Conservation (phyloP, 2,113 vertebrate species). For the Odocoileus virginianus region DNA sequence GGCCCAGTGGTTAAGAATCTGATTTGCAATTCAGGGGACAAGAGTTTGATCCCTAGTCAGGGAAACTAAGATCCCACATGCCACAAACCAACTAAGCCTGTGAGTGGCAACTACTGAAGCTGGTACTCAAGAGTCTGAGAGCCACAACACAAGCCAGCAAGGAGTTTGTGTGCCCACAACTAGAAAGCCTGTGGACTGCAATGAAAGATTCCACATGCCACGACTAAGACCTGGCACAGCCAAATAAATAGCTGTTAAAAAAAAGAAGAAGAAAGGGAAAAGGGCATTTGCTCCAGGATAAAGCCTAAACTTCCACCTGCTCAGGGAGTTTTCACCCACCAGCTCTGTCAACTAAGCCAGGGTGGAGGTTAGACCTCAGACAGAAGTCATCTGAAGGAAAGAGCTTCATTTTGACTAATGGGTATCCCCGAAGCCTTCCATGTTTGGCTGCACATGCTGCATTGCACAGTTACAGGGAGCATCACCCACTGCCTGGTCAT, state of each 20-base stretch:
- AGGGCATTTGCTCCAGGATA: background rate
- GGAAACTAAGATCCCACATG: background rate
- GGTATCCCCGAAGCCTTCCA: accelerated
- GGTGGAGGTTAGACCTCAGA: background rate
- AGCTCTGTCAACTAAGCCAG: background rate
- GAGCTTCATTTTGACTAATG: background rate
- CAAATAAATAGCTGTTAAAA: background rate
- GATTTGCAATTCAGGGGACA: background rate
- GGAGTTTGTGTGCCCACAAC: background rate
- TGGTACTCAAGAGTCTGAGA: background rate
- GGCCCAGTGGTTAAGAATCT: background rate
- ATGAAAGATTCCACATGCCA: background rate
- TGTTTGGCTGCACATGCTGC: accelerated
- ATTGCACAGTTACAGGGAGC: accelerated
- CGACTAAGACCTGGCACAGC: background rate
- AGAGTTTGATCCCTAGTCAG: background rate
- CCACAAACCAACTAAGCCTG: background rate
- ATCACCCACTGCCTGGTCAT: accelerated
- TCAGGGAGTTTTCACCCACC: background rate
- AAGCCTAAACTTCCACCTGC: background rate
- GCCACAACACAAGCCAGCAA: background rate
- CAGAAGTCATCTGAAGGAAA: background rate
- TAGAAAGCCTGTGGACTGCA: background rate
- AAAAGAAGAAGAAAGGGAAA: background rate
- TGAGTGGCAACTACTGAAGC: background rate